A percentile compares a stretch with the other conserved stretches of the same genome.
These are phyloP conservation scores for Alviniconcha strummeri DNA, from an alignment of 2,888 invertebrate genomes.

Conservation along the genomic window DNA sequence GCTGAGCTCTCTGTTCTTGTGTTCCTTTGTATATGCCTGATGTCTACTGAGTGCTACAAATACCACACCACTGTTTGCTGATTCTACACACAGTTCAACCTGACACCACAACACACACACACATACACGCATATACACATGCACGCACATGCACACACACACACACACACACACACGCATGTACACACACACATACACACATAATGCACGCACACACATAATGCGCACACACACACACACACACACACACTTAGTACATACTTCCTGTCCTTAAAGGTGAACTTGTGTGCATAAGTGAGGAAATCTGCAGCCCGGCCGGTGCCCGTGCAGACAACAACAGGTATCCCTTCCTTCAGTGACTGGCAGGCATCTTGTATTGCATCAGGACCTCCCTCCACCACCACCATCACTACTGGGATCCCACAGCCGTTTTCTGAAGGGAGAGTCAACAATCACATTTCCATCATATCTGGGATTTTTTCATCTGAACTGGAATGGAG, in stretches of 20 bases:
- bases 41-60: too few relatives aligned
- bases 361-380: conserved; percentile 69
- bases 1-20: too few relatives aligned
- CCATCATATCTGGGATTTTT: too few relatives aligned
- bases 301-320: conserved; percentile 74
- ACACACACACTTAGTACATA: not conserved
- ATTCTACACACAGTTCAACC: too few relatives aligned
- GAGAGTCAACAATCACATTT: not conserved
- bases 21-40: too few relatives aligned
- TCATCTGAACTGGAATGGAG: too few relatives aligned
- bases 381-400: conserved; percentile 74
- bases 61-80: too few relatives aligned
- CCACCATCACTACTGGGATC: conserved; percentile 73
- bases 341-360: conserved; percentile 70
- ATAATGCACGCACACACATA: not conserved
- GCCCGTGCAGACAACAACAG: conserved; percentile 73
- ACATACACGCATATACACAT: not conserved
- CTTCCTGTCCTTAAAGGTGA: conserved; percentile 42
- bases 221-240: not conserved
- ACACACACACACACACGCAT: not conserved
- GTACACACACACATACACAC: not conserved
- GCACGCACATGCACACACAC: not conserved
- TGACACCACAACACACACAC: not conserved
- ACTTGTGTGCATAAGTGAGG: conserved; percentile 66
- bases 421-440: conserved; percentile 67